Evolutionary conservation across 2,888 invertebrate genomes (phyloP).

Genomic region (Pollenia griseotomentosa): DNA sequence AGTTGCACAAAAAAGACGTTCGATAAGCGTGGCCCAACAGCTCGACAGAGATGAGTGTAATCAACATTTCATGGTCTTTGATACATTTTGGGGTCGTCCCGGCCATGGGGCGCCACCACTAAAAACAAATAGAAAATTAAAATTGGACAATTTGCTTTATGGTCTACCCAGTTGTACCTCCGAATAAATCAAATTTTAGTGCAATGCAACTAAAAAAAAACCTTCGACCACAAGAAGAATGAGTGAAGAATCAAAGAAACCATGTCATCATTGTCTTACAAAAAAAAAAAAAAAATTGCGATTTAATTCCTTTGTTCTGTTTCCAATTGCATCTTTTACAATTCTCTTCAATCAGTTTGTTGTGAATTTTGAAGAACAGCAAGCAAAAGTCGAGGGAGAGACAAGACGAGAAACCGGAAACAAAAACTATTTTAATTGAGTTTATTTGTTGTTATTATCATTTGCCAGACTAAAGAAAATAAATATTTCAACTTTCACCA

Average conservation of each 20-base stretch:
- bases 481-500: conserved; percentile 68
- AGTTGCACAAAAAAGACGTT: conserved; percentile 85
- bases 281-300: neutral
- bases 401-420: conserved; percentile 14
- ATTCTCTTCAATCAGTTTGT: neutral
- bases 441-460: conserved; percentile 65
- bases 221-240: neutral
- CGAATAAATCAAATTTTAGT: conserved; percentile 43
- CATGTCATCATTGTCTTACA: conserved; percentile 14
- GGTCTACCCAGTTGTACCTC: conserved; percentile 74
- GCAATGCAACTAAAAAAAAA: neutral
- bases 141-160: conserved; percentile 84
- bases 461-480: conserved; percentile 57
- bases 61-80: conserved; percentile 91
- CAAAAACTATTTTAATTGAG: conserved; percentile 64
- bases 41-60: conserved; percentile 88
- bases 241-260: neutral
- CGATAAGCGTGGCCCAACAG: conserved; percentile 79
- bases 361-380: neutral
- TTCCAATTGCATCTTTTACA: conserved; percentile 10
- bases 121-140: conserved; percentile 81
- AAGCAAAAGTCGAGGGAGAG: neutral
- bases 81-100: conserved; percentile 91
- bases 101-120: conserved; percentile 85
- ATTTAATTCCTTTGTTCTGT: conserved; percentile 31